A percentile compares a stretch with the other conserved stretches of the same genome.
Evolutionary conservation across 2,797 vertebrate species (phyloP).

Genomic region (Mareca strepera): DNA sequence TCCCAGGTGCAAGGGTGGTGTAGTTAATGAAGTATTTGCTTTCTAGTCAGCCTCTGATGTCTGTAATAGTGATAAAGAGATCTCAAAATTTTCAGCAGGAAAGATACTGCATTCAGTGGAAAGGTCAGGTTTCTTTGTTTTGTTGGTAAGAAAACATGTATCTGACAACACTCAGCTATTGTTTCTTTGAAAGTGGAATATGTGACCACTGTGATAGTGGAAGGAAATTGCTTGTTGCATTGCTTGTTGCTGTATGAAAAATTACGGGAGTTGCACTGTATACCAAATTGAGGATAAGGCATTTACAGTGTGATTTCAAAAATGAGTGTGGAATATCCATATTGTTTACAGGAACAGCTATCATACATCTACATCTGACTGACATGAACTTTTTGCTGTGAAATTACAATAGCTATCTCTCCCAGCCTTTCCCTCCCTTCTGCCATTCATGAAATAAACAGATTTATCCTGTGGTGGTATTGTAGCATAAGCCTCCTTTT

Average conservation of each 20-base stretch:
- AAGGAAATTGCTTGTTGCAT: neutral
- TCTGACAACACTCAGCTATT: neutral
- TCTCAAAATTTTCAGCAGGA: neutral
- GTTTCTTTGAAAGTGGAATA: neutral
- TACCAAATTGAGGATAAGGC: neutral
- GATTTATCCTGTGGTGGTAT: neutral
- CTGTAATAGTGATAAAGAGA: neutral
- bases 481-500: neutral
- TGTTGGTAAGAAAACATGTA: neutral
- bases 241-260: neutral
- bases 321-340: neutral
- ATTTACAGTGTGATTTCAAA: neutral
- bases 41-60: neutral
- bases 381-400: neutral
- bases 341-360: neutral
- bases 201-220: neutral
- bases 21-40: neutral
- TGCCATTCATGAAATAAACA: neutral
- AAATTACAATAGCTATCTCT: neutral
- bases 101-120: neutral
- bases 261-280: neutral
- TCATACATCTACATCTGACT: neutral
- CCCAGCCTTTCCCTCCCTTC: neutral
- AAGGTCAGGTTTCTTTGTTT: neutral
- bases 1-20: neutral